A percentile compares a stretch with the other conserved stretches of the same genome.
phyloP scores from a whole-genome alignment of 2,888 invertebrate genomes.

The Agriopis leucophaearia region DNA sequence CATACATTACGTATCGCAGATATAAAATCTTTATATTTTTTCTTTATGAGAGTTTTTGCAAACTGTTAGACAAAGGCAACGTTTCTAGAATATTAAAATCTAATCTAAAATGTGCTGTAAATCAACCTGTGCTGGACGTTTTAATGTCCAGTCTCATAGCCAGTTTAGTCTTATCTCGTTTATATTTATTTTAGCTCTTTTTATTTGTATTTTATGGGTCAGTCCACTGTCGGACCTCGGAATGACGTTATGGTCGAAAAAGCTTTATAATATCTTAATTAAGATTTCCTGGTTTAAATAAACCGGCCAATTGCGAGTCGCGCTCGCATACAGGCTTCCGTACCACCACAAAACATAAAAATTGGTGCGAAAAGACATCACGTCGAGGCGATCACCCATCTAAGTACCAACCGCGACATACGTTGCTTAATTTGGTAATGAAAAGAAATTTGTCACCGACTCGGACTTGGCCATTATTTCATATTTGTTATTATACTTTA shows the following conservation, averaged over 20 bases:
- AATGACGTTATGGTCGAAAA: neutral
- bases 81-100: conserved; percentile 20
- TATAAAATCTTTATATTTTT: neutral
- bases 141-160: conserved; percentile 19
- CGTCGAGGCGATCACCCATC: no score
- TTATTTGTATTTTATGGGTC: conserved; percentile 18
- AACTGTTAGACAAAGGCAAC: conserved; percentile 11
- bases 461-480: no score
- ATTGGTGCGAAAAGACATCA: no score
- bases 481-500: no score
- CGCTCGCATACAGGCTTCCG: no score
- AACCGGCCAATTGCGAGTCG: no score
- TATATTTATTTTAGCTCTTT: conserved; percentile 21
- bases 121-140: conserved; percentile 19
- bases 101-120: conserved; percentile 18
- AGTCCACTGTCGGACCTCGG: conserved; percentile 8
- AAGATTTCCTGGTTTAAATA: conserved; percentile 3
- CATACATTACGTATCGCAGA: neutral
- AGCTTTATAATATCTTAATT: neutral
- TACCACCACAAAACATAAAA: no score
- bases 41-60: conserved; percentile 3
- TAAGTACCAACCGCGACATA: no score
- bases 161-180: conserved; percentile 19
- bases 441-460: no score
- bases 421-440: no score